Evolutionary conservation across 2,113 vertebrate genomes (phyloP), one percentile per base, ranked within the genome.

Genomic region (Pao palembangensis): DNA sequence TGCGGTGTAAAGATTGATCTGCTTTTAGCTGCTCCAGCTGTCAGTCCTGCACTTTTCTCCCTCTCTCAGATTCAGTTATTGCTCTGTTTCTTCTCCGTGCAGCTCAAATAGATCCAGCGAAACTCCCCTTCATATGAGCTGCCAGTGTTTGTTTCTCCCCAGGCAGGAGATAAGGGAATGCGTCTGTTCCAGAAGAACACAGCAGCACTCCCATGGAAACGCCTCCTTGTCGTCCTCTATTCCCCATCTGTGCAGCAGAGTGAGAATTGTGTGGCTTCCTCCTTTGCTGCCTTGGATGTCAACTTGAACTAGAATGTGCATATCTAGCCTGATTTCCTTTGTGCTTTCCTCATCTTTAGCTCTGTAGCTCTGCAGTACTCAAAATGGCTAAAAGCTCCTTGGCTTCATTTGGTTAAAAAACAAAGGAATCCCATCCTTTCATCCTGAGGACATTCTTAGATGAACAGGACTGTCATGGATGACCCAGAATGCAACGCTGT

Each of bases 1-100:
- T 20, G 55, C 38, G 25, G 54, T 20, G 56, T 47, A 58, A 48
- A 63, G 31, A 72, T 67, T 54, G 38, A 51, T 72, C 64, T 52
- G 58, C 70, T 68, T 66, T 76, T 67, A 50, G 41, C 75, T 53
- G 46, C 47, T 48, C 55, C 38, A 18, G 23, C 25, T 72, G 41
- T 53, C 68, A 51, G 63, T 51, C 51, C 55, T 53, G 41, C 61
- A 64, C 55, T 73, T 67, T 74, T 62, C 55, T 72, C 70, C 63
- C 68, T 61, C 59, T 38, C 63, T 78, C 53, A 84, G 77, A 88
- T 88, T 88, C 78, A 88, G 87, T 88, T 82, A 85, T 46, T 56
- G 54, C 67, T 51, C 49, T 74, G 75, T 86, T 82, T 76, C 77
- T 84, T 88, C 76, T 80, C 68, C 60, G 42, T 46, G 55, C 84